phyloP scores from a whole-genome alignment of 2,797 vertebrate genomes.

The Apogon hyalosoma region DNA sequence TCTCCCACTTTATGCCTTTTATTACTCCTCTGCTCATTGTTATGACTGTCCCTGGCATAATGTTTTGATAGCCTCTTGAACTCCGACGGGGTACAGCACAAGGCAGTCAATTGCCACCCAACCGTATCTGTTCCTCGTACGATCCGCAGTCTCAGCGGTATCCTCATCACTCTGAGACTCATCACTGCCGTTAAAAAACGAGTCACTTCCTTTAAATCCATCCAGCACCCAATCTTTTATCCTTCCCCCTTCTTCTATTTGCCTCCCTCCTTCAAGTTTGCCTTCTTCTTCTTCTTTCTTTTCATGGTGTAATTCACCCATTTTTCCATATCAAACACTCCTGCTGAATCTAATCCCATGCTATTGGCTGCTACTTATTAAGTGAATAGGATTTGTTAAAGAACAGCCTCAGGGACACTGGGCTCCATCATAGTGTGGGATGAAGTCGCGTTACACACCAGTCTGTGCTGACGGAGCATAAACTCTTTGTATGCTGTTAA shows the following conservation, averaged over 20 bases:
- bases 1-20: constrained; percentile 65
- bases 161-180: constrained; percentile 10
- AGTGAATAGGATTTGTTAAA: constrained; percentile 75
- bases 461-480: constrained; percentile 56
- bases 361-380: constrained; percentile 69
- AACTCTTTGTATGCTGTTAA: constrained; percentile 54
- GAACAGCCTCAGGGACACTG: constrained; percentile 63
- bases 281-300: constrained; percentile 36
- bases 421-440: constrained; percentile 51
- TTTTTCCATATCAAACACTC: constrained; percentile 67
- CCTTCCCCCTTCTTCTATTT: constrained; percentile 16
- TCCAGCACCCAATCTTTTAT: constrained; percentile 38
- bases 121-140: constrained; percentile 15
- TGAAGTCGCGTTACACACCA: constrained; percentile 46
- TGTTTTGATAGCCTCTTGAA: constrained; percentile 75
- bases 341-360: constrained; percentile 67
- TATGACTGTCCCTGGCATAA: constrained; percentile 60
- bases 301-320: constrained; percentile 56
- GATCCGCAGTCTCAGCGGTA: constrained; percentile 35
- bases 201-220: constrained; percentile 40
- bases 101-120: constrained; percentile 43
- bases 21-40: constrained; percentile 67
- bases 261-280: constrained; percentile 22
- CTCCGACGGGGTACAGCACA: constrained; percentile 33
- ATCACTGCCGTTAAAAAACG: constrained; percentile 16